A percentile compares a stretch with the other conserved stretches of the same genome.
phyloP scores from a whole-genome alignment of 2,797 vertebrate species.

The Zalophus californianus region DNA sequence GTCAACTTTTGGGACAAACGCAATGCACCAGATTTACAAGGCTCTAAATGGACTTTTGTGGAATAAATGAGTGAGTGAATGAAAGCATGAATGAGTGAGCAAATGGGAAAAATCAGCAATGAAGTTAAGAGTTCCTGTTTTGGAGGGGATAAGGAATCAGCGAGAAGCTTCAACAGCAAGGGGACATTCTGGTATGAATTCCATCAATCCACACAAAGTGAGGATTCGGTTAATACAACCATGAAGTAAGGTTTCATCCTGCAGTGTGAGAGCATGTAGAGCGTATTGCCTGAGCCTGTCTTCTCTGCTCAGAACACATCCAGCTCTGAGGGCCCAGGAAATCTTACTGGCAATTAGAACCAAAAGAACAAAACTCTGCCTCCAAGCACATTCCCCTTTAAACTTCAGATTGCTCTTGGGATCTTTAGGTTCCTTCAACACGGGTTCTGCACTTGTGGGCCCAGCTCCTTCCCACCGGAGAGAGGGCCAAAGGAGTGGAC shows the following conservation, averaged over 20 bases:
- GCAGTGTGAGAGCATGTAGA: neutral
- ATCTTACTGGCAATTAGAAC: neutral
- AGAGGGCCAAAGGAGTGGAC: conserved; percentile 72
- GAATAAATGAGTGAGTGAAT: neutral
- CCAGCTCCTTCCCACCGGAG: conserved; percentile 67
- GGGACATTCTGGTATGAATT: neutral
- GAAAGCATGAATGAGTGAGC: neutral
- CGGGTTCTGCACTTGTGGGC: neutral
- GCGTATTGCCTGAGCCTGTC: neutral
- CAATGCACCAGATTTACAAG: neutral
- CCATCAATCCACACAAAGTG: neutral
- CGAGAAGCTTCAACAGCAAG: neutral
- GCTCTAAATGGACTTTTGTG: neutral
- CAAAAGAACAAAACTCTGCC: conserved; percentile 19
- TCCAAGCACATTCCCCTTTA: conserved; percentile 17
- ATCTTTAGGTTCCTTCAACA: conserved; percentile 56
- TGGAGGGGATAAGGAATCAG: neutral
- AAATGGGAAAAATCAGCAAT: neutral
- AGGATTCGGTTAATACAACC: conserved; percentile 18
- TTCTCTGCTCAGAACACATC: neutral
- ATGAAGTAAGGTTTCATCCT: neutral
- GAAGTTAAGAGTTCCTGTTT: neutral
- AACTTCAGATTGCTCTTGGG: conserved; percentile 72
- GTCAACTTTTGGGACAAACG: neutral
- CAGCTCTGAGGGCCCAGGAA: neutral